Evolutionary conservation across 2,888 invertebrate species (phyloP), one percentile per base, ranked within the genome.

Genomic region (Cosmorhoe ocellata): DNA sequence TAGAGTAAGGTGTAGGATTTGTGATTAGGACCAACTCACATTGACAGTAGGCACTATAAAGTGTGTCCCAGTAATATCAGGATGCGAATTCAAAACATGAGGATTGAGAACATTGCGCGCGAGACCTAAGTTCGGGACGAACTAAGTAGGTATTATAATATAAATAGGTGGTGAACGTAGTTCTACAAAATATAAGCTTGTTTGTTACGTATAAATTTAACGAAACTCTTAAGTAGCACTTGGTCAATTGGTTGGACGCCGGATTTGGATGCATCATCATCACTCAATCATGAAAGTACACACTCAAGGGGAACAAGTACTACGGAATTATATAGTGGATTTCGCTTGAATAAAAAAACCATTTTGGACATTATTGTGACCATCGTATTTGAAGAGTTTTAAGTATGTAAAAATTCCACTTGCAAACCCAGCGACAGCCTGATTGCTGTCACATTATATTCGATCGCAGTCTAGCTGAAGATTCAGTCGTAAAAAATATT

Each of bases 221-320:
- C 58, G 69, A 63, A 66, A 58, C 53, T 61, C 47, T 62, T 62
- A 68, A 76, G 79, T 71, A 74, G 69, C 67, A 69, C 79, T 78
- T 67, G 61, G 61, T 63, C 64, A 66, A 59, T 59, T 62, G 56
- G 64, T 66, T 63, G 51, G 63, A 63, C 55, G 56, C 59, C 57
- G 64, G 64, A 67, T 67, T 71, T 64, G 63, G 64, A 66, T 69
- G 68, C 71, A 63, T 76, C 77, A 63, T 76, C 77, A 75, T 74
- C 73, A 63, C 71, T 75, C 70, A 67, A 74, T 74, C 70, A 50
- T 27, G 67, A 66, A 69, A 18, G 41, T 36, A 55, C 44, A 55
- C 63, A 61, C 63, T 65, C 63, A 51, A 63, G 55, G 51, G 56
- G 50, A 49, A 65, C 54, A 40, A 44, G 43, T 18, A 18, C 18